phyloP scores from a whole-genome alignment of 2,113 vertebrate genomes.

The Cheilinus undulatus region DNA sequence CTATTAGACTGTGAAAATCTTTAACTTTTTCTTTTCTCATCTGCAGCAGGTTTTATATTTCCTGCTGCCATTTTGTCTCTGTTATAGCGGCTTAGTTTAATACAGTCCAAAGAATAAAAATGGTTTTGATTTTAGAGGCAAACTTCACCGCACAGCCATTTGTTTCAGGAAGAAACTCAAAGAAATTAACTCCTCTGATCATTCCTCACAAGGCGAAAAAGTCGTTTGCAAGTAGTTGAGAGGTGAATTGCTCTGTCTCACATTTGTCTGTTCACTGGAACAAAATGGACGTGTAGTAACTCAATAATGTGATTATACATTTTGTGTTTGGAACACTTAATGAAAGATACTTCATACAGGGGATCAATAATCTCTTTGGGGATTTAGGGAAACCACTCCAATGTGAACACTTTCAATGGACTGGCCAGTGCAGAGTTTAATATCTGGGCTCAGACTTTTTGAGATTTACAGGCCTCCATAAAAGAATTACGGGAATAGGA shows the following conservation, averaged over 20 bases:
- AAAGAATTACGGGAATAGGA: too few relatives aligned
- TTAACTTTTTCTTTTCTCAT: slow-evolving; percentile 58
- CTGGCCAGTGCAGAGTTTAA: background rate
- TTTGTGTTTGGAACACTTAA: slow-evolving; percentile 38
- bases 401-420: slow-evolving; percentile 21
- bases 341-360: slow-evolving; percentile 35
- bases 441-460: background rate
- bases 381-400: slow-evolving; percentile 12
- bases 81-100: slow-evolving; percentile 34
- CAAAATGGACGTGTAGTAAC: slow-evolving; percentile 34
- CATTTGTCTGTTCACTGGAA: slow-evolving; percentile 36
- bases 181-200: slow-evolving; percentile 18
- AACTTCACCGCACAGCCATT: slow-evolving; percentile 46
- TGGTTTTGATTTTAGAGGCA: slow-evolving; percentile 32
- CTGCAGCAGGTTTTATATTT: background rate
- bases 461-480: background rate
- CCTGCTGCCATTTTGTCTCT: slow-evolving; percentile 30
- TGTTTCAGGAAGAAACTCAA: slow-evolving; percentile 45
- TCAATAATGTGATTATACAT: slow-evolving; percentile 54
- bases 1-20: slow-evolving; percentile 73
- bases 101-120: slow-evolving; percentile 25
- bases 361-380: slow-evolving; percentile 49
- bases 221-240: slow-evolving; percentile 32
- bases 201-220: slow-evolving; percentile 37
- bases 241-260: slow-evolving; percentile 18